phyloP scores from a whole-genome alignment of 2,888 invertebrate genomes.

The Andrena fulva region DNA sequence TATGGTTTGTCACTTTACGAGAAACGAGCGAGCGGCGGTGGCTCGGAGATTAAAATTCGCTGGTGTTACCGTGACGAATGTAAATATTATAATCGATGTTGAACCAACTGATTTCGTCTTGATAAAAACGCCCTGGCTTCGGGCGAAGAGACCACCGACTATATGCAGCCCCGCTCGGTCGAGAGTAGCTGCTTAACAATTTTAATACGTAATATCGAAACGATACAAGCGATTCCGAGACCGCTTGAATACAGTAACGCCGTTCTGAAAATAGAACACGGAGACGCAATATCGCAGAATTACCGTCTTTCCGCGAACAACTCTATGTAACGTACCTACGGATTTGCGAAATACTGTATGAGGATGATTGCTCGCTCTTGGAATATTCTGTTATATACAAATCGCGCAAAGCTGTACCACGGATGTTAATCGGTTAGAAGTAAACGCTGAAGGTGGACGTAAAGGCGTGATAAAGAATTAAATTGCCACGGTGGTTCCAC shows the following conservation, averaged over 20 bases:
- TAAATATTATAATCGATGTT: not conserved
- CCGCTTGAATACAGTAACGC: conserved; percentile 47
- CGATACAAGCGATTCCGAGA: conserved; percentile 46
- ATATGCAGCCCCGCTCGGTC: not conserved
- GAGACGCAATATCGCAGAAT: conserved; percentile 65
- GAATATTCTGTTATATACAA: conserved; percentile 7
- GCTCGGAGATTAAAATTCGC: not conserved
- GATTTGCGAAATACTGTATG: conserved; percentile 39
- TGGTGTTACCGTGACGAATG: not conserved
- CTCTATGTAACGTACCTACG: conserved; percentile 35
- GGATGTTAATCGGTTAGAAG: not conserved
- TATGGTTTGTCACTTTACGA: conserved; percentile 60
- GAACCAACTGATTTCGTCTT: not conserved
- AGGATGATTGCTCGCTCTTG: conserved; percentile 25
- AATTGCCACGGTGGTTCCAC: conserved; percentile 19
- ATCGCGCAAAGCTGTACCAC: not conserved
- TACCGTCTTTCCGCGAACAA: conserved; percentile 63
- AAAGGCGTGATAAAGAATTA: not conserved
- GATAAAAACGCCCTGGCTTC: not conserved
- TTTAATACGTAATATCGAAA: conserved; percentile 48
- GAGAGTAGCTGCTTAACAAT: conserved; percentile 14
- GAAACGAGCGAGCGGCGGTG: conserved; percentile 16
- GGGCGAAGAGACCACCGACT: not conserved
- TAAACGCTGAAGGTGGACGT: not conserved
- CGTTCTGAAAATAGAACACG: conserved; percentile 66